These are phyloP conservation scores for Laupala kohalensis DNA, from an alignment of 1,140 invertebrate genomes.

Conservation along the genomic window DNA sequence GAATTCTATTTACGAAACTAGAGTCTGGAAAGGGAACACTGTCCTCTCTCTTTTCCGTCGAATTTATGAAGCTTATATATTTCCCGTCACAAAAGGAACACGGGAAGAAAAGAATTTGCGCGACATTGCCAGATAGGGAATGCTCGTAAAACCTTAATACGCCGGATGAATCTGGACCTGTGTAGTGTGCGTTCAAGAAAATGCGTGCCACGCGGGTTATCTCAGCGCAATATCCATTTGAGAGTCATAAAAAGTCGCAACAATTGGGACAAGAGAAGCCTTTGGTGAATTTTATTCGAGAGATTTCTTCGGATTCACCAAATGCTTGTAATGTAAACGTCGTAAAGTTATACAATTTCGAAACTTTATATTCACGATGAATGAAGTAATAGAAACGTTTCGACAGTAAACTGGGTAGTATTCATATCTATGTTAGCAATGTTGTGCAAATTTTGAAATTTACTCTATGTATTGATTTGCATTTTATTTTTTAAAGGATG, in stretches of 20 bases:
- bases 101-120: not conserved
- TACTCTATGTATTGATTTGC: too few relatives aligned
- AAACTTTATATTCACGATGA: not conserved
- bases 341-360: not conserved
- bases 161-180: not conserved
- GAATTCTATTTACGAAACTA: not conserved
- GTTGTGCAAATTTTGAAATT: too few relatives aligned
- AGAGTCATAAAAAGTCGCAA: not conserved
- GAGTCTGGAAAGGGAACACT: not conserved
- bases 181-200: not conserved
- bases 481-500: too few relatives aligned
- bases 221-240: not conserved
- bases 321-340: not conserved
- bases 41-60: not conserved
- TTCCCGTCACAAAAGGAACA: not conserved
- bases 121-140: not conserved
- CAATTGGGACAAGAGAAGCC: not conserved
- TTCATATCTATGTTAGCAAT: too few relatives aligned
- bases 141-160: not conserved
- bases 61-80: not conserved
- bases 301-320: not conserved
- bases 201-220: not conserved
- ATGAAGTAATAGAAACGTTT: not conserved
- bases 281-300: not conserved
- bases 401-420: too few relatives aligned